Base-by-base conservation (phyloP, 1,140 invertebrate genomes). In the Protaetia brevitarsis region DNA sequence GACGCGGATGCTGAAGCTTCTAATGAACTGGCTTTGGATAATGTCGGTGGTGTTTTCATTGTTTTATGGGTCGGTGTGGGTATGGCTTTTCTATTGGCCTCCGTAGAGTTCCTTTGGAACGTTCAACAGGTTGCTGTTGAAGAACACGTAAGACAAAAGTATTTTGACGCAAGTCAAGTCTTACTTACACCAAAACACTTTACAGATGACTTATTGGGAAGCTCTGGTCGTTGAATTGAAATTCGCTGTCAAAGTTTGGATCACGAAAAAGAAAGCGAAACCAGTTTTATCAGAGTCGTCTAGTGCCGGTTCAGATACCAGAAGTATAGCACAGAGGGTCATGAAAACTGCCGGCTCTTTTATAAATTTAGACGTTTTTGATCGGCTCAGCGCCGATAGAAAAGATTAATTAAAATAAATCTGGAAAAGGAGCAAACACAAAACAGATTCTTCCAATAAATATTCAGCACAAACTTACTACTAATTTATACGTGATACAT, bases 31-130 rank as follows among this genome's bases (percentile, higher is more conserved):
- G 88, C 87, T n/a, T 83, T 96, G 41, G 85, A 86, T 11, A 93
- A 94, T 67, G 90, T 96, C 7, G 92, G 94, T 65, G 95, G 95
- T 68, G 93, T 97, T 11, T 97, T 95, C 77, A 84, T 96, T 1
- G 92, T 96, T 0, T 78, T 97, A 0, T 83, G 88, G 2, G 82
- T 85, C 23, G 91, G 92, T 0, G 86, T 88, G 27, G 73, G 80
- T 0, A 79, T 87, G n/a, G 87, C 89, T 0, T 83, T 87, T 30
- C 69, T 87, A 3, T 82, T 93, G 63, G 88, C 86, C 0, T 79
- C 90, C 5, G 78, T 87, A 2, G 93, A 96, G 79, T 95, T 94
- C 73, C 74, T 93, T 0, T 90, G 91, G 88, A 91, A 94, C 72
- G 86, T 92, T 8, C 81, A 88, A 68, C 86, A 91, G 74, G 85